These are phyloP conservation scores for Nibea albiflora DNA, from an alignment of 2,113 vertebrate genomes.

Conservation along the genomic window DNA sequence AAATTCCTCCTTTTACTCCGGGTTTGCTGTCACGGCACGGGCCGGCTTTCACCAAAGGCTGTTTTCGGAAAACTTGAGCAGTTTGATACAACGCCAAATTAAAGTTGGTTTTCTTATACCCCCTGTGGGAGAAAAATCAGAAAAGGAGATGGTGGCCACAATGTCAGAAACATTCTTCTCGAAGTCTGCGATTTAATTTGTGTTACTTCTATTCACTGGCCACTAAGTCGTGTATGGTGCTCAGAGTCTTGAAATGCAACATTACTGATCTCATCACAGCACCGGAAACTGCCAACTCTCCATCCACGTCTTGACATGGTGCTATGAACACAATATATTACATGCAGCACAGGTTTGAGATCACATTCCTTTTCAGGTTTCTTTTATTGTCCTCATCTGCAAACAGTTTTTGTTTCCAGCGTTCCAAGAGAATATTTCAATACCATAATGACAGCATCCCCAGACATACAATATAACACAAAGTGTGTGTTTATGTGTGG, in stretches of 20 bases:
- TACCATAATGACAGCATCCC: constrained; percentile 41
- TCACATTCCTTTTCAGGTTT: constrained; percentile 20
- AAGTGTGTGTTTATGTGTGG: constrained; percentile 49
- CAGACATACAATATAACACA: constrained; percentile 40
- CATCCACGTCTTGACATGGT: neutral
- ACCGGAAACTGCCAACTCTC: constrained; percentile 11
- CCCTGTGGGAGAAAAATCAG: constrained; percentile 20
- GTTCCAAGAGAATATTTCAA: constrained; percentile 42
- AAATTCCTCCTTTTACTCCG: neutral
- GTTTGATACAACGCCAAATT: constrained; percentile 34
- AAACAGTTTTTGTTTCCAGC: constrained; percentile 47
- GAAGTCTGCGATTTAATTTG: neutral
- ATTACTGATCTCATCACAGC: constrained; percentile 12
- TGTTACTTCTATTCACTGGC: constrained; percentile 11
- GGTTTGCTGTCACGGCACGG: constrained; percentile 24
- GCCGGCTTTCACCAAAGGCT: constrained; percentile 57
- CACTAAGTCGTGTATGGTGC: neutral
- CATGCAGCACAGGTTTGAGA: constrained; percentile 23
- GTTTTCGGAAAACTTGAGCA: constrained; percentile 54
- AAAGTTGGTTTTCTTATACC: constrained; percentile 20
- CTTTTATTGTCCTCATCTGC: constrained; percentile 65
- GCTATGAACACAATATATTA: constrained; percentile 20
- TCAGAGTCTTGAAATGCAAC: neutral
- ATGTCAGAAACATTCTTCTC: constrained; percentile 40
- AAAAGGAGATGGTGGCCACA: constrained; percentile 31